These are phyloP conservation scores for Lasioglossum figueresi DNA, from an alignment of 2,888 invertebrate species.

Conservation along the genomic window DNA sequence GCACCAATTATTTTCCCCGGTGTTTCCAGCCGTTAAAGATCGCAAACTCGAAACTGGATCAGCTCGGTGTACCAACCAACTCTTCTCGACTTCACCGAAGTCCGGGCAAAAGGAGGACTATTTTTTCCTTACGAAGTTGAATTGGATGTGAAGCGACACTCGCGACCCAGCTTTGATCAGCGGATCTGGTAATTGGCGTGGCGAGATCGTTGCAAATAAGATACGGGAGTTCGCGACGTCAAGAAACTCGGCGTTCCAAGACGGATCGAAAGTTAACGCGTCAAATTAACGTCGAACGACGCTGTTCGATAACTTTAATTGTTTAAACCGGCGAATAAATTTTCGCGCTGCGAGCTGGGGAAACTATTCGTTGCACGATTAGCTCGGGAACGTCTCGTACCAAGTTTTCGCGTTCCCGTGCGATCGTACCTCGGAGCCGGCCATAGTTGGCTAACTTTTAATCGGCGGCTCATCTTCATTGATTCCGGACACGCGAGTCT, in stretches of 20 bases:
- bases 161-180: constrained; percentile 1
- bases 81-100: not conserved
- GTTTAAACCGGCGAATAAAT: not conserved
- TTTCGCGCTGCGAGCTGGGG: not conserved
- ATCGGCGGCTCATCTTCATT: not conserved
- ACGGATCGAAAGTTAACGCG: too few species aligned
- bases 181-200: constrained; percentile 1
- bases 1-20: not conserved
- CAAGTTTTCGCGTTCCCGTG: not conserved
- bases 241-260: not conserved
- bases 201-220: not conserved
- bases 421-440: not conserved
- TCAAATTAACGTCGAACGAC: not conserved
- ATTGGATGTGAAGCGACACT: not conserved
- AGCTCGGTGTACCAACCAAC: too few species aligned
- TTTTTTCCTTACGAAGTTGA: not conserved
- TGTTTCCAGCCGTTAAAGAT: not conserved
- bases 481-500: not conserved
- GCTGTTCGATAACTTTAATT: not conserved
- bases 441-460: not conserved
- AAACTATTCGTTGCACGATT: too few species aligned
- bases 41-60: not conserved
- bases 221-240: not conserved
- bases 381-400: not conserved
- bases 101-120: not conserved